A percentile compares a stretch with the other conserved stretches of the same genome.
Conservation (phyloP, 2,888 invertebrate species). For the Meandrusa payeni region DNA sequence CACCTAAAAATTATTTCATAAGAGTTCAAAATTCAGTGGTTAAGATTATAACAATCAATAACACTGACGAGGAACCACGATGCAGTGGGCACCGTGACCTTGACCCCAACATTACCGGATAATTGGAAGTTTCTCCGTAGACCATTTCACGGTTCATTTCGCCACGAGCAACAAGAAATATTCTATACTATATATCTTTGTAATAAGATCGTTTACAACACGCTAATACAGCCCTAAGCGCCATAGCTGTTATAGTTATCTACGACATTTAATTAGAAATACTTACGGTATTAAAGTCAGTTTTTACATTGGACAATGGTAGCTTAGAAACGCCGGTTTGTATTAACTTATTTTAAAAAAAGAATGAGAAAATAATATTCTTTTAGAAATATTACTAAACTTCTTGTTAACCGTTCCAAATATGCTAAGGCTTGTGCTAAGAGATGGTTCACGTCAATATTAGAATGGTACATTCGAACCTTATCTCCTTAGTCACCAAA, state of each 20-base stretch:
- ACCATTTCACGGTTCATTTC: slow-evolving; percentile 11
- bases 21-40: background rate
- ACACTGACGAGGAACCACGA: background rate
- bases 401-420: no score
- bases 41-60: background rate
- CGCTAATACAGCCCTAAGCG: slow-evolving; percentile 2
- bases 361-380: no score
- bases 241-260: background rate
- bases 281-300: no score
- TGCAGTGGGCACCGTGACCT: slow-evolving; percentile 11
- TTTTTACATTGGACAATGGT: no score
- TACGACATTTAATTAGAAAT: no score
- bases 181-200: background rate
- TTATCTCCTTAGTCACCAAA: no score
- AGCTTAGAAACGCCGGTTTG: no score
- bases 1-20: background rate
- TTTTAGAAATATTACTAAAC: no score
- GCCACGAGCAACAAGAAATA: background rate
- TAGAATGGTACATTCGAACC: no score
- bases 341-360: no score
- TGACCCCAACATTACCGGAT: slow-evolving; percentile 3
- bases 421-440: no score
- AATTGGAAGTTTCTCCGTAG: slow-evolving; percentile 16
- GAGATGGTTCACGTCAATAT: no score
- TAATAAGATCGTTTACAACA: background rate